phyloP scores from a whole-genome alignment of 2,113 vertebrate species.

The Oreochromis spilurus region DNA sequence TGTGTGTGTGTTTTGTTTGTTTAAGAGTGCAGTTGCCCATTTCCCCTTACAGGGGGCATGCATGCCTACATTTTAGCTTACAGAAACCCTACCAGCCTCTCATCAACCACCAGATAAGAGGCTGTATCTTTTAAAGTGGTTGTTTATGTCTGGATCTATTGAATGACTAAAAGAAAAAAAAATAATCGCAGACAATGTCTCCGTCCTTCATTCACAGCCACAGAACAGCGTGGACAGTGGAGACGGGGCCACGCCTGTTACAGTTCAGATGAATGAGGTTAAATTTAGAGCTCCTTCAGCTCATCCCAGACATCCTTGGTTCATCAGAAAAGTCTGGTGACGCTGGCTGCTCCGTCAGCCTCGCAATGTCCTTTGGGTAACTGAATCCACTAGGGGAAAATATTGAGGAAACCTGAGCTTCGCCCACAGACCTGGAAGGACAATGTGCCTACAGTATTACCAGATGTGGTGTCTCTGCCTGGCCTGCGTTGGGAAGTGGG shows the following conservation, averaged over 20 bases:
- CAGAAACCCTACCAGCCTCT: conserved; percentile 1
- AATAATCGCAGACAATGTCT: background rate
- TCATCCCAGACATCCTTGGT: conserved; percentile 70
- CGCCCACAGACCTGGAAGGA: conserved; percentile 83
- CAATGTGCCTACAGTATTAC: conserved; percentile 96
- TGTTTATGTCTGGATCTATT: background rate
- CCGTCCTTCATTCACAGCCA: conserved; percentile 1
- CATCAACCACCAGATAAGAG: conserved; percentile 13
- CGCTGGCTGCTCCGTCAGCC: conserved; percentile 60
- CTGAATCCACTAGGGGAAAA: conserved; percentile 82
- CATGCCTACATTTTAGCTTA: conserved; percentile 47
- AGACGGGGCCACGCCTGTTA: background rate
- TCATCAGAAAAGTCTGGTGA: conserved; percentile 59
- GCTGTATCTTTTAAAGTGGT: background rate
- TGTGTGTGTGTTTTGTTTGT: background rate
- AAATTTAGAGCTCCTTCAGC: conserved; percentile 64
- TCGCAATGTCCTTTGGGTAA: conserved; percentile 85
- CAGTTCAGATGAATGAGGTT: conserved; percentile 52
- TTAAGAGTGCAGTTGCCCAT: conserved; percentile 47
- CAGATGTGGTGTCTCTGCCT: conserved; percentile 97
- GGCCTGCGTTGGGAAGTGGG: conserved; percentile 79
- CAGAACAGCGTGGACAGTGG: background rate
- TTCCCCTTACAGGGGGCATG: conserved; percentile 67
- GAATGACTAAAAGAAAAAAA: background rate
- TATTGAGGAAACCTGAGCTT: conserved; percentile 88